Conservation (phyloP, 2,113 vertebrate genomes). For the Hystrix cristata region DNA sequence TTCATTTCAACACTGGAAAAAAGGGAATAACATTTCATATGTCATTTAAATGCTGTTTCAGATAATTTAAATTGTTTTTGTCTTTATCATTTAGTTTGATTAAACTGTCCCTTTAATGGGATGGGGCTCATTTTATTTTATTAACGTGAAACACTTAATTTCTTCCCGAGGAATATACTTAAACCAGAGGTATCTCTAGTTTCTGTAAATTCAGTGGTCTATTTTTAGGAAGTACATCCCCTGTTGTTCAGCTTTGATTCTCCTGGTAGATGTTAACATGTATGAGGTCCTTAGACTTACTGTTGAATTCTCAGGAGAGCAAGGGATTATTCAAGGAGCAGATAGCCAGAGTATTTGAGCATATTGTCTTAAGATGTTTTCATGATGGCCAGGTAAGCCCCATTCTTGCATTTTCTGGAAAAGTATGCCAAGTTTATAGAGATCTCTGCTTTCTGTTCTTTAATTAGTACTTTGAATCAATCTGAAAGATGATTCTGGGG, state of each 20-base stretch:
- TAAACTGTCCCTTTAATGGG: neutral
- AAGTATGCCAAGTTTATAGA: conserved; percentile 46
- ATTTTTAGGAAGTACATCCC: neutral
- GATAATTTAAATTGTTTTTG: neutral
- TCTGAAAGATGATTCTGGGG: conserved; percentile 65
- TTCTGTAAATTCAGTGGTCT: conserved; percentile 42
- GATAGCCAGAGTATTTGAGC: conserved; percentile 47
- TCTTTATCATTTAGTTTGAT: conserved; percentile 41
- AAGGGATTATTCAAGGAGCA: neutral
- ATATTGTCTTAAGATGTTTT: conserved; percentile 5
- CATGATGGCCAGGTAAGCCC: conserved; percentile 67
- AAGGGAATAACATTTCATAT: neutral
- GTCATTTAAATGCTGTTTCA: neutral
- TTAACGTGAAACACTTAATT: conserved; percentile 18
- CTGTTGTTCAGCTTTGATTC: neutral
- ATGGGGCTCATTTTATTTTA: conserved; percentile 6
- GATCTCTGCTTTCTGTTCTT: neutral
- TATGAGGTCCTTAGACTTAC: conserved; percentile 17
- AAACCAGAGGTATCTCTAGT: neutral
- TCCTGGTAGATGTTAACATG: conserved; percentile 3
- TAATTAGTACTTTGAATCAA: conserved; percentile 45
- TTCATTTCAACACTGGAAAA: neutral
- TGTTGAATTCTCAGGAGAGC: conserved; percentile 4
- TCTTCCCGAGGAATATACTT: neutral
- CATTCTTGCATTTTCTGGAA: conserved; percentile 31